These are phyloP conservation scores for Ellobius talpinus DNA, from an alignment of 2,113 vertebrate genomes.

Conservation along the genomic window DNA sequence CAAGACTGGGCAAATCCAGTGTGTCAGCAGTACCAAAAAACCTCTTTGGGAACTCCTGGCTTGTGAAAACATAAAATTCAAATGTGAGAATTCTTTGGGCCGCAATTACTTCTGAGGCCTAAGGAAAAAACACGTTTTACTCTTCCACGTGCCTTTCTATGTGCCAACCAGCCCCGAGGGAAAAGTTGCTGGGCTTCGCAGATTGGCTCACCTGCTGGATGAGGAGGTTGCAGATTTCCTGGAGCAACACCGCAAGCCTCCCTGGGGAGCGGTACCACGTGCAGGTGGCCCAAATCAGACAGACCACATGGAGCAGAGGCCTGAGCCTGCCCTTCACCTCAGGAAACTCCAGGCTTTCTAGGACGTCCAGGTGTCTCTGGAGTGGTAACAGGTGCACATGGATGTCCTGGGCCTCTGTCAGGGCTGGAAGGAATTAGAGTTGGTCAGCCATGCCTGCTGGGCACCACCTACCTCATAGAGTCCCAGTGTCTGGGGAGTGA, in stretches of 20 bases:
- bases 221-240: constrained; percentile 94
- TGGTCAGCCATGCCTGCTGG: not conserved
- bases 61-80: constrained; percentile 14
- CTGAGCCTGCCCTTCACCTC: constrained; percentile 87
- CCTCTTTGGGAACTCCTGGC: not conserved
- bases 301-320: constrained; percentile 92
- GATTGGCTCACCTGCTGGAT: constrained; percentile 90
- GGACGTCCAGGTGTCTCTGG: constrained; percentile 85
- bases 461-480: not conserved
- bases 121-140: not conserved
- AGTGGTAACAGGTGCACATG: constrained; percentile 90
- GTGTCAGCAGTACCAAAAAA: not conserved
- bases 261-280: constrained; percentile 88
- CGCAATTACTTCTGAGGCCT: not conserved
- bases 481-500: not conserved
- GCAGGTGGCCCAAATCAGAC: constrained; percentile 93
- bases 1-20: not conserved
- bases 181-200: fast-evolving
- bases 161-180: not conserved
- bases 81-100: not conserved
- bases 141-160: not conserved
- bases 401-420: constrained; percentile 92
- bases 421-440: constrained; percentile 85
- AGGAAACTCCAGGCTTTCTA: constrained; percentile 91
- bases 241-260: constrained; percentile 92